phyloP scores from a whole-genome alignment of 2,113 vertebrate genomes.

The Rafetus swinhoei region DNA sequence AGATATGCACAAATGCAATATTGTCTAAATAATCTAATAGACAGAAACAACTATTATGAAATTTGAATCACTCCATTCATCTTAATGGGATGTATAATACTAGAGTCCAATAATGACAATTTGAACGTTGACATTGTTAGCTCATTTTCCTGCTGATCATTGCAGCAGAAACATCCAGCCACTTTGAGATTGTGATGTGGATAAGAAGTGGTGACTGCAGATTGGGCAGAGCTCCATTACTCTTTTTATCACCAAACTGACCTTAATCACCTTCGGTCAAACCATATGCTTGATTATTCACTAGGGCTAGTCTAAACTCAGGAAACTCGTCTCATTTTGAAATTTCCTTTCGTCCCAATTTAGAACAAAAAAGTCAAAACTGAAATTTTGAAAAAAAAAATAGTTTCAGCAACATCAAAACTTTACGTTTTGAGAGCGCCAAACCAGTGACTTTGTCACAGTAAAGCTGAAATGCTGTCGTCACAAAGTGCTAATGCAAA shows the following conservation, averaged over 20 bases:
- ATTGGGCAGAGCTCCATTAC: background rate
- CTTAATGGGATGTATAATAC: background rate
- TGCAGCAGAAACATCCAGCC: background rate
- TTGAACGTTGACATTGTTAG: background rate
- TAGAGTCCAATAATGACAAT: fast-evolving
- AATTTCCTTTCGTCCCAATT: background rate
- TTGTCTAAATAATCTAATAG: background rate
- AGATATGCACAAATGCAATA: background rate
- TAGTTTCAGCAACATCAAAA: background rate
- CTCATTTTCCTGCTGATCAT: fast-evolving
- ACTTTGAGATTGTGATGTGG: background rate
- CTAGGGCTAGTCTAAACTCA: background rate
- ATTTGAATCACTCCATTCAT: background rate
- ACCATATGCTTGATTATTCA: background rate
- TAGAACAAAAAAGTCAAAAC: background rate
- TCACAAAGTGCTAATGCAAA: background rate
- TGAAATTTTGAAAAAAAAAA: background rate
- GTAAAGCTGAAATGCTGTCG: background rate
- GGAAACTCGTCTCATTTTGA: fast-evolving
- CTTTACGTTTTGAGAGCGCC: background rate
- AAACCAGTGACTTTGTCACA: background rate
- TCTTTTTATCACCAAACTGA: background rate
- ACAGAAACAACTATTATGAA: background rate
- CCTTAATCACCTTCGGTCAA: background rate
- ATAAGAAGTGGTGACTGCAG: background rate